phyloP scores from a whole-genome alignment of 2,113 vertebrate genomes.

The Urocynchramus pylzowi region DNA sequence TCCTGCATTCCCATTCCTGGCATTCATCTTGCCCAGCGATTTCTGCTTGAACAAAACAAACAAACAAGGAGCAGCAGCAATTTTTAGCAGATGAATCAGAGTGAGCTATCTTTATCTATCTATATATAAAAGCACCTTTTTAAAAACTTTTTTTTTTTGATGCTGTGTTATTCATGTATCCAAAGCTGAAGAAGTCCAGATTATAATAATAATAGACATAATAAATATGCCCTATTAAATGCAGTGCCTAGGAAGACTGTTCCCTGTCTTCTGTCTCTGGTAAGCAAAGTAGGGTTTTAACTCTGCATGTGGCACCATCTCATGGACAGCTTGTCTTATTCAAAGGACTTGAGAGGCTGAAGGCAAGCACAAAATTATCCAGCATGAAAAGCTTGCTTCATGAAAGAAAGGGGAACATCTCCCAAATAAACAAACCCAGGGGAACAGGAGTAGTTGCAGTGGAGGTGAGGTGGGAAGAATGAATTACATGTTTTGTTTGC shows the following conservation, averaged over 20 bases:
- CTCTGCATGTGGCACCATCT: background rate
- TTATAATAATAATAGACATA: slow-evolving; percentile 21
- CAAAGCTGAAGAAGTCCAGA: background rate
- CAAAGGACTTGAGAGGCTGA: background rate
- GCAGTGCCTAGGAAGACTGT: background rate
- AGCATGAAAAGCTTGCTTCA: background rate
- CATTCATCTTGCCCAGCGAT: background rate
- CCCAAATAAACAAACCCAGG: background rate
- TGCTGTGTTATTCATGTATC: slow-evolving; percentile 16
- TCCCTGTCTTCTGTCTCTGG: background rate
- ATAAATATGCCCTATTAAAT: background rate
- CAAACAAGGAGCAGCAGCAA: slow-evolving; percentile 16
- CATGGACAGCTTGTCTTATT: background rate
- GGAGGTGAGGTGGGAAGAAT: background rate
- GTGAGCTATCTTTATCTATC: background rate
- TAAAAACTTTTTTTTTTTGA: background rate
- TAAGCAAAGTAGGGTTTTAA: background rate
- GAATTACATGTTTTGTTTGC: background rate
- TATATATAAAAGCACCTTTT: slow-evolving; percentile 21
- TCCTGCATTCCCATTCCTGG: background rate
- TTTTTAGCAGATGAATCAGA: slow-evolving; percentile 43
- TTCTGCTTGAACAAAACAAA: slow-evolving; percentile 24
- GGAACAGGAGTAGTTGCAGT: background rate
- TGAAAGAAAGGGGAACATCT: background rate
- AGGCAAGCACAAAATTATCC: background rate